Conservation (phyloP, 2,888 invertebrate species). For the Antheraea assamensis region DNA sequence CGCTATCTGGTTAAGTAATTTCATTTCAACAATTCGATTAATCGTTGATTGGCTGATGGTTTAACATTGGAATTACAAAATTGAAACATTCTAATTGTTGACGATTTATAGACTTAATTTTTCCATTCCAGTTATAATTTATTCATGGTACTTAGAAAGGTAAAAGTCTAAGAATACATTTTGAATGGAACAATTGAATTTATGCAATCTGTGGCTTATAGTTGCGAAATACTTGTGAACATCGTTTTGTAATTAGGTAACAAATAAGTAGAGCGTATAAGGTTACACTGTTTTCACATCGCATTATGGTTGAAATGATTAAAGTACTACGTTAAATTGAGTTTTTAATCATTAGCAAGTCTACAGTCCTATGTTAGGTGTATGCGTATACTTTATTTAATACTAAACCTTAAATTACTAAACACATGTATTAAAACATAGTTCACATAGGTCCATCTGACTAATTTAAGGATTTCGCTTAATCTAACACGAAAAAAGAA, state of each 20-base stretch:
- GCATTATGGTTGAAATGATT: conserved; percentile 8
- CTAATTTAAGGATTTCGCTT: too few relatives aligned
- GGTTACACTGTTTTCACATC: conserved; percentile 24
- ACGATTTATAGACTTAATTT: too few relatives aligned
- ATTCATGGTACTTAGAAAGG: not conserved
- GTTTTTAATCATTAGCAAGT: not conserved
- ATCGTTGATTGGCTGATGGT: too few relatives aligned
- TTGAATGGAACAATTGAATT: not conserved
- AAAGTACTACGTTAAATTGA: not conserved
- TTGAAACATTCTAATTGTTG: too few relatives aligned
- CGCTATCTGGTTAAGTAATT: too few relatives aligned
- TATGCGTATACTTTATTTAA: too few relatives aligned
- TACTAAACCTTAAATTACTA: too few relatives aligned
- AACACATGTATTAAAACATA: too few relatives aligned
- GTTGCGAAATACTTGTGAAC: conserved; percentile 6
- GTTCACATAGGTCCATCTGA: too few relatives aligned
- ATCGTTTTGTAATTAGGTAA: conserved; percentile 32
- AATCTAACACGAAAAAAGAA: too few relatives aligned
- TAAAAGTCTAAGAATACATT: not conserved
- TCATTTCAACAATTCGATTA: too few relatives aligned
- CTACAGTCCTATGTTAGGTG: not conserved
- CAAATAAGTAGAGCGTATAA: conserved; percentile 49
- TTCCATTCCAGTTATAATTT: not conserved
- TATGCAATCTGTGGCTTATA: conserved; percentile 1
- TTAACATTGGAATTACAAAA: too few relatives aligned